Percentiles rank a stretch among this genome's conserved stretches.
phyloP scores from a whole-genome alignment of 2,888 invertebrate species.

The Torymus auratus region DNA sequence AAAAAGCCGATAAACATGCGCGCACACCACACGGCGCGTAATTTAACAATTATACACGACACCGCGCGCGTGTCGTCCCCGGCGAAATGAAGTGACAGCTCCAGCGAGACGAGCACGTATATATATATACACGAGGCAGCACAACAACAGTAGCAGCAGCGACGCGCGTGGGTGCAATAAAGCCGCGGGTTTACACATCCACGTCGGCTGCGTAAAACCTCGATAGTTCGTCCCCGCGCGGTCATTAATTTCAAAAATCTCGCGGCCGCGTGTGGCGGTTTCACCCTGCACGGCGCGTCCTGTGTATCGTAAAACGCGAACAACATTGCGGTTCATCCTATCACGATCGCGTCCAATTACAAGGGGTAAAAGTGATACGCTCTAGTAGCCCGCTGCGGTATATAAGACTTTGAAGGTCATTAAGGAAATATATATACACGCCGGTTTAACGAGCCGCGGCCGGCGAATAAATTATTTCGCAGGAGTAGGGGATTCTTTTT shows the following conservation, averaged over 20 bases:
- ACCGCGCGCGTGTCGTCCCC: too few relatives aligned
- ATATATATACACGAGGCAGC: too few relatives aligned
- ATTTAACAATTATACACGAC: too few relatives aligned
- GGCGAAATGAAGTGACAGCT: too few relatives aligned
- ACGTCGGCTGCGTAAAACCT: constrained; percentile 9
- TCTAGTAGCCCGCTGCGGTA: too few relatives aligned
- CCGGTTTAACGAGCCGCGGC: constrained; percentile 28
- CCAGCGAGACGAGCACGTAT: too few relatives aligned
- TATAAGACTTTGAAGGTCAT: constrained; percentile 23
- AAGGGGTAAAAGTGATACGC: constrained; percentile 19
- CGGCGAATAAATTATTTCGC: constrained; percentile 28
- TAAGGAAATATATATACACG: constrained; percentile 32
- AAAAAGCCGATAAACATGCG: too few relatives aligned
- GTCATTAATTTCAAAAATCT: constrained; percentile 27
- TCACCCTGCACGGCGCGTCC: background rate
- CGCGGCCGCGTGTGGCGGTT: background rate
- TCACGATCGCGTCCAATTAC: constrained; percentile 7
- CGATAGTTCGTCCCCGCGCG: constrained; percentile 14
- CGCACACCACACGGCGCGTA: too few relatives aligned
- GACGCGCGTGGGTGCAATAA: too few relatives aligned
- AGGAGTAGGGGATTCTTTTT: background rate
- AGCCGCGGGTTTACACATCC: too few relatives aligned
- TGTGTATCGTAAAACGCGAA: constrained; percentile 14
- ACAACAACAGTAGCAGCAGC: too few relatives aligned
- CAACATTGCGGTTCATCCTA: too few relatives aligned